phyloP scores from a whole-genome alignment of 2,113 vertebrate species.

The Elaphurus davidianus region DNA sequence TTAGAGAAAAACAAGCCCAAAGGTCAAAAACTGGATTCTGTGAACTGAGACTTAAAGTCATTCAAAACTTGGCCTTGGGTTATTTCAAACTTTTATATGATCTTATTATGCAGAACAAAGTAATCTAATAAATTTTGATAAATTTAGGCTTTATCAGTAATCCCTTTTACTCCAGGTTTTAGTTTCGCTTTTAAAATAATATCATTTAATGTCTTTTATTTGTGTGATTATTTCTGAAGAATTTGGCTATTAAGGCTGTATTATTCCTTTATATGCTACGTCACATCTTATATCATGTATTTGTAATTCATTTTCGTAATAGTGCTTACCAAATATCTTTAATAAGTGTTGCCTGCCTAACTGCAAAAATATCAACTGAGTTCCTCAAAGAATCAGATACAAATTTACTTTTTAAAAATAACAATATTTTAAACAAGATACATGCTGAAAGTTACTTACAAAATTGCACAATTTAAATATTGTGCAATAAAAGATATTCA shows the following conservation, averaged over 20 bases:
- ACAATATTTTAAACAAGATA: conserved; percentile 25
- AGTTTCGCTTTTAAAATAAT: background rate
- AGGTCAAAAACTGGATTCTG: conserved; percentile 21
- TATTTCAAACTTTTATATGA: background rate
- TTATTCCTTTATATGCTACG: background rate
- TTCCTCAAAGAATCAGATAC: conserved; percentile 6
- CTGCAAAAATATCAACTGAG: background rate
- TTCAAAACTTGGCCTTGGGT: background rate
- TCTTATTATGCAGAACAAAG: background rate
- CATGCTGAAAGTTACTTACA: background rate
- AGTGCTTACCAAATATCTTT: conserved; percentile 10
- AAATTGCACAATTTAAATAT: conserved; percentile 41
- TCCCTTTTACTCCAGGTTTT: background rate
- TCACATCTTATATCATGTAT: background rate
- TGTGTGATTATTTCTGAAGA: conserved; percentile 13
- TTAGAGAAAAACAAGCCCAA: conserved; percentile 45
- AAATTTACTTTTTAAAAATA: conserved; percentile 45
- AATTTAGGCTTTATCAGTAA: background rate
- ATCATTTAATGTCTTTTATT: conserved; percentile 14
- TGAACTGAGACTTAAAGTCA: background rate
- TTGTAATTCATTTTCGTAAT: conserved; percentile 32
- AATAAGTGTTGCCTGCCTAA: background rate
- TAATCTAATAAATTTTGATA: background rate
- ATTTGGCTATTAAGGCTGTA: background rate
- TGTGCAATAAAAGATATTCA: background rate